Conservation (phyloP, 2,888 invertebrate species). For the Brachyptera risi region DNA sequence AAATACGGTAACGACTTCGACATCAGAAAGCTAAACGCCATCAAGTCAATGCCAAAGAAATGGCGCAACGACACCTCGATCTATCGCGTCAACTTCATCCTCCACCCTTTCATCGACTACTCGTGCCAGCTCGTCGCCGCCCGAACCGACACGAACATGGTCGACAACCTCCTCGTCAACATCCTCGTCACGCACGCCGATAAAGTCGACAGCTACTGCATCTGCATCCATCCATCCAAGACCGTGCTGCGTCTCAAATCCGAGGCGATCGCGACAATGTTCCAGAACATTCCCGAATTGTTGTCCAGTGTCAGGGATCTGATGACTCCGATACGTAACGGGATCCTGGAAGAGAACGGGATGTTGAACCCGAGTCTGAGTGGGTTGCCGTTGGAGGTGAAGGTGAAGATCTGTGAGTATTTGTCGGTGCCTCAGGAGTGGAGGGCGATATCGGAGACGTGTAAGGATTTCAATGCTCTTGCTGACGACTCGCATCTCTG, state of each 20-base stretch:
- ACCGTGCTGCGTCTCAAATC: background rate
- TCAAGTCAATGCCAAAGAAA: background rate
- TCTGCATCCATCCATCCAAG: conserved; percentile 2
- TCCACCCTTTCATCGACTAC: background rate
- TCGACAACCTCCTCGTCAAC: conserved; percentile 9
- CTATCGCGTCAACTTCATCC: background rate
- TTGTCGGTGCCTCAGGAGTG: background rate
- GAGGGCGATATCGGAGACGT: background rate
- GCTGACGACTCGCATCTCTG: background rate
- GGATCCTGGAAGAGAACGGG: background rate
- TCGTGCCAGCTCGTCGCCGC: background rate
- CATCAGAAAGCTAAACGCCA: background rate
- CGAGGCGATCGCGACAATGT: background rate
- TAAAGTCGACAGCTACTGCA: background rate
- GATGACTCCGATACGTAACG: background rate
- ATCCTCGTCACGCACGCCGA: background rate
- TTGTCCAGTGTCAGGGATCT: background rate
- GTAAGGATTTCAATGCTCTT: background rate
- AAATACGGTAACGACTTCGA: background rate
- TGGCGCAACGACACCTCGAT: background rate
- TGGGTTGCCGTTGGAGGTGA: background rate
- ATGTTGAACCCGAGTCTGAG: background rate
- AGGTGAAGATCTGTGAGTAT: background rate
- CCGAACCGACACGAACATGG: background rate
- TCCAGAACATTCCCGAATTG: conserved; percentile 3